Evolutionary conservation across 2,888 invertebrate genomes (phyloP).

Genomic region (Taphrorychus bicolor): DNA sequence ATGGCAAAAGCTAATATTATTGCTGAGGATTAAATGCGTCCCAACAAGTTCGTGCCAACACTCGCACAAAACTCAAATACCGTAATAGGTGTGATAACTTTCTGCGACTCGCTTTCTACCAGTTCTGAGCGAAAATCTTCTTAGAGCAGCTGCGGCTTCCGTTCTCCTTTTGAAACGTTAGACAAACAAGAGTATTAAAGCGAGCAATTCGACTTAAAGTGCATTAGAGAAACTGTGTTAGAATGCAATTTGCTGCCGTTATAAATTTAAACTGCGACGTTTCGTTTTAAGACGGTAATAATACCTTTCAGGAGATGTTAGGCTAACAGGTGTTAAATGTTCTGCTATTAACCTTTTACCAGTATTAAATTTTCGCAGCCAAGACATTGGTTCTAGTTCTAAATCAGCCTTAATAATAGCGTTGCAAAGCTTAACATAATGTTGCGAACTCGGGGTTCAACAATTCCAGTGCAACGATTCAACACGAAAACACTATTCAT

Average conservation of each 20-base stretch:
- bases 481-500: too few relatives aligned
- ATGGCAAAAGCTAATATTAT: background rate
- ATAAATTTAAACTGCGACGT: background rate
- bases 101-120: background rate
- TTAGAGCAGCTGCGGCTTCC: background rate
- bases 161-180: background rate
- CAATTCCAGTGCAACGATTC: too few relatives aligned
- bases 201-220: background rate
- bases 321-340: too few relatives aligned
- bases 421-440: too few relatives aligned
- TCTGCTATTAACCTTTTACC: too few relatives aligned
- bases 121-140: background rate
- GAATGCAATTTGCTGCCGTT: background rate
- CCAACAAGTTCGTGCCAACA: background rate
- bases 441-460: too few relatives aligned
- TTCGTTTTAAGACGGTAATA: too few relatives aligned
- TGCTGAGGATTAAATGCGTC: background rate
- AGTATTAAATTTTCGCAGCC: too few relatives aligned
- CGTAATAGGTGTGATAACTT: background rate
- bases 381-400: too few relatives aligned
- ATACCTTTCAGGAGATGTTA: too few relatives aligned
- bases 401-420: too few relatives aligned
- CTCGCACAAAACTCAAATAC: background rate
- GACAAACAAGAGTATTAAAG: background rate
- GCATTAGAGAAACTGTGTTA: background rate